Evolutionary conservation across 2,888 invertebrate genomes (phyloP), one percentile per base, ranked within the genome.

Genomic region (Drosophila formosana): DNA sequence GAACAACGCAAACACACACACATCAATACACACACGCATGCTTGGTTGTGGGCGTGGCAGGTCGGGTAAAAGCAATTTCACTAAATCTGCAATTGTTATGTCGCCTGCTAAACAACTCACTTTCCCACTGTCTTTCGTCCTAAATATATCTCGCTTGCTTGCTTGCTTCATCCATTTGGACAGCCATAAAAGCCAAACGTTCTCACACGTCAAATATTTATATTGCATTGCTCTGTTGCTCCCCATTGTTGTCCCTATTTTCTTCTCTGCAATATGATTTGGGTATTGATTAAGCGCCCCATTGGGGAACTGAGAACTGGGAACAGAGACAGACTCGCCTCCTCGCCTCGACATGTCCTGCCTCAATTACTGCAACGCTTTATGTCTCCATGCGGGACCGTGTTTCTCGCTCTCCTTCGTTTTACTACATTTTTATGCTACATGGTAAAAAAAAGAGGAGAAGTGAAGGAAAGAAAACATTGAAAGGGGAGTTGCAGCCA

Each of bases 171-270:
- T 56, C 50, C 65, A 66, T 72, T 66, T 63, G 52, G 68, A 25
- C 46, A 66, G 57, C 75, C 66, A 79, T 77, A 79, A 80, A 80
- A 77, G 81, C 73, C 85, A 75, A 87, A 79, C 85, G 66, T 79
- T 81, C 88, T 82, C 82, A 79, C 84, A 85, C 85, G 88, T 85
- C 84, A 81, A 85, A 85, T 88, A 85, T 82, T 85, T 85, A 88
- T 84, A 83, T 85, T 82, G 79, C 74, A 87, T 58, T 80, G 72
- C 66, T 51, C 39, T 52, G 52, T 55, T 55, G 11, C 46, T 62
- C 30, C 57, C 28, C 46, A 63, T 64, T 65, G 64, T 66, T 49
- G 56, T 56, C 4, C 18, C 26, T 7, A 2, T 34, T 37, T 37
- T 11, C 47, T 28, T 62, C 47, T 53, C 37, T 66, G 66, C 76